Conservation (phyloP, 2,888 invertebrate species). For the Diaphora mendica region DNA sequence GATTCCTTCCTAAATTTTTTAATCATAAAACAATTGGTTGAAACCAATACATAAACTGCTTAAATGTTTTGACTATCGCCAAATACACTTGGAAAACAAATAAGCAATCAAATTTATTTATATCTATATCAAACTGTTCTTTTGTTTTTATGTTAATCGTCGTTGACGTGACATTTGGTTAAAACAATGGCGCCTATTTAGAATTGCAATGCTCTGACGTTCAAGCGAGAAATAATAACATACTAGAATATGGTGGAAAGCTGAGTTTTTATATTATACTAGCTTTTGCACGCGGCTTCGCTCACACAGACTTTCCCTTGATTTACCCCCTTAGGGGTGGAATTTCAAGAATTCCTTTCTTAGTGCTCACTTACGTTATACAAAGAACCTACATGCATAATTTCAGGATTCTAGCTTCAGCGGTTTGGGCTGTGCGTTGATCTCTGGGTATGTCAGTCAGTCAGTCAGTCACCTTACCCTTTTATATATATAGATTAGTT, state of each 20-base stretch:
- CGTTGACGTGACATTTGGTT: neutral
- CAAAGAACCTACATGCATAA: too few species aligned
- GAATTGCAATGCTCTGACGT: neutral
- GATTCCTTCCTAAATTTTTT: too few species aligned
- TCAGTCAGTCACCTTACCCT: too few species aligned
- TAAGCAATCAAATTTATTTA: neutral
- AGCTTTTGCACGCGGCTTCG: too few species aligned
- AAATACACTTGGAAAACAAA: neutral
- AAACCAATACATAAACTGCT: neutral
- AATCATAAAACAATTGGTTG: neutral
- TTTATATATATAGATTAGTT: too few species aligned
- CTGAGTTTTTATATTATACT: neutral
- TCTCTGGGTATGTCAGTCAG: too few species aligned
- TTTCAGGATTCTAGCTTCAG: too few species aligned
- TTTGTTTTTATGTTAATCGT: slow-evolving; percentile 1
- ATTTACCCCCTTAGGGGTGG: too few species aligned
- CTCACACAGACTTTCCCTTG: too few species aligned
- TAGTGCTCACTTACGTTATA: too few species aligned
- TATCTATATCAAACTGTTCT: neutral
- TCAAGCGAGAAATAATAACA: neutral
- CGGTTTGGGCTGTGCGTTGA: too few species aligned
- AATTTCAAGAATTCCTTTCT: too few species aligned
- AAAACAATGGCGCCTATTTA: slow-evolving; percentile 2
- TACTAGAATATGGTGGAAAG: neutral
- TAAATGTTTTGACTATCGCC: neutral